A percentile compares a stretch with the other conserved stretches of the same genome.
Evolutionary conservation across 2,113 vertebrate species (phyloP).

Genomic region (Aptenodytes patagonicus): DNA sequence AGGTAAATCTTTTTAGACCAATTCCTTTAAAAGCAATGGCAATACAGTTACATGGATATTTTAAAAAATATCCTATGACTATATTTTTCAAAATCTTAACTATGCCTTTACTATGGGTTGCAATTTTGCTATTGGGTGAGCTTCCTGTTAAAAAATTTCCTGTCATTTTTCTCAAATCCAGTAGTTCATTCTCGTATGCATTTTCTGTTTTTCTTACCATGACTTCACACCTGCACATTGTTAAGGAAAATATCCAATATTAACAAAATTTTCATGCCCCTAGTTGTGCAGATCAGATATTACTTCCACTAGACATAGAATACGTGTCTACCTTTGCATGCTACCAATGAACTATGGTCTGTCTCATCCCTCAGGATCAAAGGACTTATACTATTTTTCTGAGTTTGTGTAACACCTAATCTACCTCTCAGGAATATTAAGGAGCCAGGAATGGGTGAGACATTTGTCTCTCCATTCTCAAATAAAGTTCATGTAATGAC

Average conservation of each 20-base stretch:
- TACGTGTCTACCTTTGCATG: not conserved
- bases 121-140: not conserved
- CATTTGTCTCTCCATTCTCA: not conserved
- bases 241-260: not conserved
- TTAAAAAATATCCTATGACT: not conserved
- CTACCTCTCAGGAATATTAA: not conserved
- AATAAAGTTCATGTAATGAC: not conserved
- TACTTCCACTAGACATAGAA: not conserved
- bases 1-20: not conserved
- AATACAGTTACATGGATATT: not conserved
- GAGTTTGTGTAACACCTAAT: not conserved
- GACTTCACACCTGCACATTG: not conserved
- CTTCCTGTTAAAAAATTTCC: not conserved
- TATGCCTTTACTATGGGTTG: not conserved
- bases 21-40: not conserved
- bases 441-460: not conserved
- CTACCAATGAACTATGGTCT: not conserved
- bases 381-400: not conserved
- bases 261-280: not conserved
- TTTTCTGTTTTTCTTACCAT: not conserved
- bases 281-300: not conserved
- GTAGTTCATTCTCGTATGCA: not conserved
- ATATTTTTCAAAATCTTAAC: not conserved
- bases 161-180: not conserved
- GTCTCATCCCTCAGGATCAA: not conserved